Percentiles rank a stretch among this genome's conserved stretches.
Evolutionary conservation across 2,113 vertebrate genomes (phyloP).

Genomic region (Gopherus evgoodei): DNA sequence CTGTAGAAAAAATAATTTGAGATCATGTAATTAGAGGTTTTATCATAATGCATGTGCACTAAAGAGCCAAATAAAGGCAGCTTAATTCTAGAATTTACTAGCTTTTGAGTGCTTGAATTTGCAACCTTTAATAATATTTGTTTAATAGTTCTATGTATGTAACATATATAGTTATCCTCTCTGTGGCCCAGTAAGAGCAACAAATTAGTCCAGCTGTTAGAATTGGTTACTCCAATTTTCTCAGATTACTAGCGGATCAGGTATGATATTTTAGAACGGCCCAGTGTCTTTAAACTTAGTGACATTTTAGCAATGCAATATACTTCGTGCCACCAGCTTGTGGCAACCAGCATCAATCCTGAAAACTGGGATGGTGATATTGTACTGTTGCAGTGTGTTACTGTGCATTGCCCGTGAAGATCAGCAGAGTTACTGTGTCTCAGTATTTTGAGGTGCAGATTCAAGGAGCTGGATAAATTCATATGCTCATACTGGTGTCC

Average conservation of each 20-base stretch:
- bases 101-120: too few relatives aligned
- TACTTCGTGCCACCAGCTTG: neutral
- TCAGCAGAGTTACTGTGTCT: neutral
- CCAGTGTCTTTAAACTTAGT: neutral
- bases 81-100: too few relatives aligned
- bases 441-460: neutral
- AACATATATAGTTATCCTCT: too few relatives aligned
- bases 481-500: neutral
- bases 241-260: neutral
- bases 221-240: too few relatives aligned
- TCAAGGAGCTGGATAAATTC: neutral
- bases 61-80: too few relatives aligned
- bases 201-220: too few relatives aligned
- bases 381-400: neutral
- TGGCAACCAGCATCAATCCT: neutral
- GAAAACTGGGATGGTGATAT: neutral
- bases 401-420: neutral
- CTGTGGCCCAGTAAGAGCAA: too few relatives aligned
- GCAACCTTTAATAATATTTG: too few relatives aligned
- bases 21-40: too few relatives aligned
- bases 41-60: too few relatives aligned
- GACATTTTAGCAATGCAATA: neutral
- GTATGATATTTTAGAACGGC: neutral
- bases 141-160: too few relatives aligned
- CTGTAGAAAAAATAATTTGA: too few relatives aligned